Evolutionary conservation across 2,888 invertebrate species (phyloP).

Genomic region (Microchrysa polita): DNA sequence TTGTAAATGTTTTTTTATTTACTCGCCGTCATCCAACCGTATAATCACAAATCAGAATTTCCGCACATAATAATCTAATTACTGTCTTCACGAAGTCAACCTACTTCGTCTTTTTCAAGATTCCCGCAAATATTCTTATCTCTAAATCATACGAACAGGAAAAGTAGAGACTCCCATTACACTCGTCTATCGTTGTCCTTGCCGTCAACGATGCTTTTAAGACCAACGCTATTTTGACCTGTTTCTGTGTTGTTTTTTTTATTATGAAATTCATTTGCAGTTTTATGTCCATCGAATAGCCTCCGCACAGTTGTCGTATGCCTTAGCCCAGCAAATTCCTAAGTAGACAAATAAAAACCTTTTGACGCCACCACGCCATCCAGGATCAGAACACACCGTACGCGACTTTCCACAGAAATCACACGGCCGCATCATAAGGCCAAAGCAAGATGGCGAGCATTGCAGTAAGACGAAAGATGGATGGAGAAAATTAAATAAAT

Average conservation of each 20-base stretch:
- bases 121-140: background rate
- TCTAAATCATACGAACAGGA: background rate
- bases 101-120: background rate
- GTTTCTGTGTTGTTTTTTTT: too few species aligned
- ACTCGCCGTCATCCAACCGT: too few species aligned
- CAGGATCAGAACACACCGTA: too few species aligned
- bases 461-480: too few species aligned
- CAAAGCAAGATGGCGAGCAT: too few species aligned
- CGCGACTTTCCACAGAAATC: too few species aligned
- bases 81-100: background rate
- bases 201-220: background rate
- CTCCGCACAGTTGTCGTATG: background rate
- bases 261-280: constrained; percentile 1
- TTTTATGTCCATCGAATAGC: background rate
- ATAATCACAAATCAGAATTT: background rate
- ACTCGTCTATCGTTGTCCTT: background rate
- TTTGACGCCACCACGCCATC: background rate
- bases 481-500: too few species aligned
- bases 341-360: constrained; percentile 24
- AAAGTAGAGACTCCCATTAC: background rate
- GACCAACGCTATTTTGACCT: background rate
- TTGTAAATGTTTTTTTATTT: too few species aligned
- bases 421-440: too few species aligned
- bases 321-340: background rate
- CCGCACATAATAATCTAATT: constrained; percentile 9